phyloP scores from a whole-genome alignment of 1,140 invertebrate genomes.

The Drosophila sucinea region DNA sequence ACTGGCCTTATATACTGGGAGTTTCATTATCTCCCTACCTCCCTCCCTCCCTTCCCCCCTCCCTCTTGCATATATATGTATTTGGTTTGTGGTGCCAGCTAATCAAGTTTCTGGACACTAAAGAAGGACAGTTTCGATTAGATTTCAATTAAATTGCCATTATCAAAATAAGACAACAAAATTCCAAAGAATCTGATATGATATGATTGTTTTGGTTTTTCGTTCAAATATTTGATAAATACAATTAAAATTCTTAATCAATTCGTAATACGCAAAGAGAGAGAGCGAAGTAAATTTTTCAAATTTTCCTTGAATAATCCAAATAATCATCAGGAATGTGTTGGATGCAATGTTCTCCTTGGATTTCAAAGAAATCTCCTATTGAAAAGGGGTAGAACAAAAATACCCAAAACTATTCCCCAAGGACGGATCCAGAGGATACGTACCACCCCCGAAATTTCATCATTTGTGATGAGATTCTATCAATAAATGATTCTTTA shows the following conservation, averaged over 20 bases:
- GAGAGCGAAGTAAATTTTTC: not conserved
- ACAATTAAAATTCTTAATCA: conserved; percentile 25
- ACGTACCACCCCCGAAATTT: too few species aligned
- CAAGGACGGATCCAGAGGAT: too few species aligned
- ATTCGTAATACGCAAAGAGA: conserved; percentile 4
- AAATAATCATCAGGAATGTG: too few species aligned
- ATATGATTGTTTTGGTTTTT: conserved; percentile 4
- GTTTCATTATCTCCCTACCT: not conserved
- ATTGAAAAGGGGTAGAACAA: too few species aligned
- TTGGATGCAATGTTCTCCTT: too few species aligned
- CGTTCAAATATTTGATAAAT: conserved; percentile 12
- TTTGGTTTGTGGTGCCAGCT: not conserved
- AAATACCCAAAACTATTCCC: too few species aligned
- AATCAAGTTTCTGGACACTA: conserved; percentile 30
- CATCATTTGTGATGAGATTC: too few species aligned
- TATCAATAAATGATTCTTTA: too few species aligned
- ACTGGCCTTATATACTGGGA: conserved; percentile 4
- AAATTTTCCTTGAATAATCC: not conserved
- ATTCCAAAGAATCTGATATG: conserved; percentile 20
- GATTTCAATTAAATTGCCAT: conserved; percentile 39
- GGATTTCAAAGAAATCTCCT: too few species aligned
- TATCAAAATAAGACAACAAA: conserved; percentile 22
- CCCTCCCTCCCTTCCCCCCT: too few species aligned
- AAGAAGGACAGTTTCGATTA: conserved; percentile 18
- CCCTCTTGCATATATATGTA: too few species aligned